Evolutionary conservation across 1,140 invertebrate species (phyloP), one percentile per base, ranked within the genome.

Genomic region (Holotrichia oblita): DNA sequence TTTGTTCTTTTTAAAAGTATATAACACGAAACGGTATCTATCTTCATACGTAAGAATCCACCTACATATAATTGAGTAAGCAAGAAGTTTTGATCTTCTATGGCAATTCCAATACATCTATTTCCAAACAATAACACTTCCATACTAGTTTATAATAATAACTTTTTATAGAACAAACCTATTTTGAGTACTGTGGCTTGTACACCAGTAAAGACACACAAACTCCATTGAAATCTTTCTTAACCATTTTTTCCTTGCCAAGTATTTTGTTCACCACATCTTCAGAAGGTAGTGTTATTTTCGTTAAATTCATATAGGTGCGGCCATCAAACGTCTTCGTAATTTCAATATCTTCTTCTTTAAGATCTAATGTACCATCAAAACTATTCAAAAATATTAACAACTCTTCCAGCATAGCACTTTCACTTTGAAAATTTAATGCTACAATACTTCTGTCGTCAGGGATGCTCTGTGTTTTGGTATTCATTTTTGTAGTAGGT

Each of bases 301-400:
- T 64, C 10, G 0, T 64, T 64, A 64, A 64, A 0, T 64, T 64
- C 10, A 7, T 22, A 12, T 22, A 27, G 2, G 61, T 64, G 3
- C 61, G 61, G 3, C 17, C 61, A 64, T 64, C 10, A 22, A 64
- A 64, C 22, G 61, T 64, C 24, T 64, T 64, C 10, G 61, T 64
- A 2, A 64, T 27, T 64, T 64, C 20, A 22, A 64, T 6, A 27
- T 27, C 1, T 22, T 64, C 61, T 27, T 64, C 17, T 22, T 20
- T 64, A 64, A 64, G 61, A 10, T 64, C 10, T 27, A 64, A 17
- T 24, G 4, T 17, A 64, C 4, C 22, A 9, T 17, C 17, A 27
- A 64, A 2, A 22, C 9, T 64, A 64, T 64, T 64, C 10, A 64
- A 12, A 64, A 64, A 64, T 0, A 20, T 6, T 64, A 64, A 14